Base-by-base conservation (phyloP, 1,140 invertebrate genomes). In the Sweltsa coloradensis region DNA sequence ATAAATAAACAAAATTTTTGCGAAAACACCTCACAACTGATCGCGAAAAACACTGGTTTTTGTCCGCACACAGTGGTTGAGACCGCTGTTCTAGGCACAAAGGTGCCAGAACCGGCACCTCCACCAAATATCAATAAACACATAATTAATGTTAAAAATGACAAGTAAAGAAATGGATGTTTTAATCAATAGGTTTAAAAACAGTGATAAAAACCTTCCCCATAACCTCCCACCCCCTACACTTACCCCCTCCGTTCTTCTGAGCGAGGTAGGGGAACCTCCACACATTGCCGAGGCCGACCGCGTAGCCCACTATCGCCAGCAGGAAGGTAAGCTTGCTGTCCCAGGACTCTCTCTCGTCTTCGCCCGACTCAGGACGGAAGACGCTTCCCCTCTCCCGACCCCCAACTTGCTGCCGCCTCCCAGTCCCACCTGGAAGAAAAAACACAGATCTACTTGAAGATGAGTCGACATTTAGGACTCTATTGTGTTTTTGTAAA, bases 271-370 rank as follows among this genome's bases (percentile, higher is more conserved):
- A 91, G 0, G 88, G 87, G 68, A 92, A 91, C 53, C 87, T 71
- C 90, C 90, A 95, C 1, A 94, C 89, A 56, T 94, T 94, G n/a
- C 90, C 90, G 5, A 96, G 70, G 0, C 90, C 91, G 0, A 94
- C 89, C n/a, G 89, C 89, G 55, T 93, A 90, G 1, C 90, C 90
- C 13, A 94, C 82, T 13, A 89, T 90, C 0, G 90, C 89, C 41
- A 95, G 62, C 3, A 94, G 68, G 60, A 94, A 95, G 24, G 90
- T 92, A 24, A 93, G 65, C 62, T 93, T 93, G 62, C 84, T 90
- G 60, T 93, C 89, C 90, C 90, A 94, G 42, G 85, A 88, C 67
- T 93, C 89, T 26, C 89, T 21, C 51, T 91, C 87, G 31, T 83
- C 83, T 53, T 79, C 83, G 1, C 75, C 85, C 19, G 79, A 76